Conservation (phyloP, 2,113 vertebrate species). For the Cavia aperea region DNA sequence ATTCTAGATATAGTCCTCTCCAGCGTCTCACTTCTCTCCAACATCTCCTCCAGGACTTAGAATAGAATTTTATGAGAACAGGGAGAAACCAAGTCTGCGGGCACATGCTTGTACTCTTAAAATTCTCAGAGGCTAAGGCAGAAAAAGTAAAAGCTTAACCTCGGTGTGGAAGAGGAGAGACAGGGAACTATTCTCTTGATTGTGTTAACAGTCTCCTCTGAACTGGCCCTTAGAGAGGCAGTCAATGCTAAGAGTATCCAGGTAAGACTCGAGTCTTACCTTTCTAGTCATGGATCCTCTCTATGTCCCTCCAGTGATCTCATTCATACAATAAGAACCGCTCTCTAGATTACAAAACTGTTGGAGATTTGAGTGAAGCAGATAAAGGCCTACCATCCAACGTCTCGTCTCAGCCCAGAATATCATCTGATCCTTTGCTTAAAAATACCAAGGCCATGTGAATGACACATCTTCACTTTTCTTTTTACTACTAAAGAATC, state of each 20-base stretch:
- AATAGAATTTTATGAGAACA: not conserved
- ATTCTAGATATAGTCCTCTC: not conserved
- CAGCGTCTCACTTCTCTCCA: not conserved
- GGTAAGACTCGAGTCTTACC: not conserved
- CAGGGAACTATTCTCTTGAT: not conserved
- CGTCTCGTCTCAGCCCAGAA: not conserved
- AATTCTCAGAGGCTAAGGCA: not conserved
- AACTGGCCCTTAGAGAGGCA: not conserved
- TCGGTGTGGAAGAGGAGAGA: not conserved
- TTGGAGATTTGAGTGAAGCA: not conserved
- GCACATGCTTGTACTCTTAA: not conserved
- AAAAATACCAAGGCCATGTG: constrained; percentile 2
- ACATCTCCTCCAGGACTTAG: not conserved
- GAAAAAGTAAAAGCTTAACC: not conserved
- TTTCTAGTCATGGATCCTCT: not conserved
- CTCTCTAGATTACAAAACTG: not conserved
- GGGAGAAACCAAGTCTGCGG: not conserved
- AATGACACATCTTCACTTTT: constrained; percentile 35
- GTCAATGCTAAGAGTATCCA: not conserved
- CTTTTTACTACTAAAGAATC: constrained; percentile 32
- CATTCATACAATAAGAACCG: not conserved
- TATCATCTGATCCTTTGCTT: not conserved
- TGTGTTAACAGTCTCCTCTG: not conserved
- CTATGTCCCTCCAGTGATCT: not conserved
- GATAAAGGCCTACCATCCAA: not conserved